These are phyloP conservation scores for Bryconaethiops microstoma DNA, from an alignment of 2,797 vertebrate species.

Conservation along the genomic window DNA sequence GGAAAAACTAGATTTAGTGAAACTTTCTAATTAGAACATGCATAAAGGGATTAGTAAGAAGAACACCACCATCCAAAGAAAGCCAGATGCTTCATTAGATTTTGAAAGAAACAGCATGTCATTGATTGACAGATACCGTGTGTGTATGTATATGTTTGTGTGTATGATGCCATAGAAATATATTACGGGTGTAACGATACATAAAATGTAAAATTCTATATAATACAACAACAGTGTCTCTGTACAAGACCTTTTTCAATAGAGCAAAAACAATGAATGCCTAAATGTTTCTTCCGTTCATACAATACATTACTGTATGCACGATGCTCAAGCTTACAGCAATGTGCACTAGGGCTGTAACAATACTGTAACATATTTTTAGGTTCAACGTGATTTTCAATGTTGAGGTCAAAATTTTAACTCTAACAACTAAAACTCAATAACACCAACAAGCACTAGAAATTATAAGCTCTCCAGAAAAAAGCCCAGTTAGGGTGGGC, in stretches of 20 bases:
- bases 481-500: no score
- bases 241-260: neutral
- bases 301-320: neutral
- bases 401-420: no score
- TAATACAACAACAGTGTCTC: no score
- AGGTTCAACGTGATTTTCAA: no score
- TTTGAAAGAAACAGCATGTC: slow-evolving; percentile 13
- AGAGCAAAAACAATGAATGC: neutral
- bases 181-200: neutral
- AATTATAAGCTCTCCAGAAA: no score
- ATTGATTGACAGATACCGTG: neutral
- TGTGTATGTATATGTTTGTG: neutral
- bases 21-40: slow-evolving; percentile 35
- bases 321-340: neutral
- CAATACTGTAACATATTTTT: no score
- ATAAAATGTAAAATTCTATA: neutral
- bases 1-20: slow-evolving; percentile 24
- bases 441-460: no score
- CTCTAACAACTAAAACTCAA: no score
- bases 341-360: no score
- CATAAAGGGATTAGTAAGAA: slow-evolving; percentile 45
- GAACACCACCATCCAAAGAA: slow-evolving; percentile 50
- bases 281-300: neutral
- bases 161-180: neutral
- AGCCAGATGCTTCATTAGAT: slow-evolving; percentile 39